Percentiles rank a stretch among this genome's conserved stretches.
Evolutionary conservation across 2,797 vertebrate genomes (phyloP).

Genomic region (Sciaenops ocellatus): DNA sequence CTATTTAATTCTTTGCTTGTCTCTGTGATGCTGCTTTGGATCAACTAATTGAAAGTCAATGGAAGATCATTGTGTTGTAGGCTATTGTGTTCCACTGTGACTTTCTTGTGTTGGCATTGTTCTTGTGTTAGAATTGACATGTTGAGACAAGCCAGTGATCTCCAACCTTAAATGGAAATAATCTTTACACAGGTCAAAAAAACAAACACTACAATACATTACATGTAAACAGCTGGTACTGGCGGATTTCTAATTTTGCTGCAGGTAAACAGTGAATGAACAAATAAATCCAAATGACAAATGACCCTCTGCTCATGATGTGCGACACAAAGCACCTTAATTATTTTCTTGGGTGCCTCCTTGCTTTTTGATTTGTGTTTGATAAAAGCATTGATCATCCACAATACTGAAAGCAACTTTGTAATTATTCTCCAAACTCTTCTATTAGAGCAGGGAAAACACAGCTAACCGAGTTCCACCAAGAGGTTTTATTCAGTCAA

Average conservation of each 20-base stretch:
- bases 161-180: constrained; percentile 7
- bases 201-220: constrained; percentile 1
- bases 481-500: constrained; percentile 80
- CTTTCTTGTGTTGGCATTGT: constrained; percentile 14
- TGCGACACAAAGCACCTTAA: constrained; percentile 39
- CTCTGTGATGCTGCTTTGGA: not conserved
- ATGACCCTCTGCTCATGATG: constrained; percentile 32
- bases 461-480: constrained; percentile 58
- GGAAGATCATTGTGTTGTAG: constrained; percentile 15
- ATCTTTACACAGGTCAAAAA: constrained; percentile 10
- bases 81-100: not conserved
- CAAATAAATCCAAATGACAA: constrained; percentile 39
- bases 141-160: not conserved
- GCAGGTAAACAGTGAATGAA: constrained; percentile 24
- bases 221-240: constrained; percentile 4
- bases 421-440: constrained; percentile 75
- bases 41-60: constrained; percentile 27
- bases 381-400: constrained; percentile 74
- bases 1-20: constrained; percentile 6
- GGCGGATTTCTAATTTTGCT: constrained; percentile 28
- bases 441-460: constrained; percentile 59
- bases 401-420: constrained; percentile 62
- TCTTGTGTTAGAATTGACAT: constrained; percentile 5
- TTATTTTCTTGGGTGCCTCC: constrained; percentile 65
- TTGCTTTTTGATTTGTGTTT: constrained; percentile 66